Evolutionary conservation across 2,888 invertebrate genomes (phyloP), one percentile per base, ranked within the genome.

Genomic region (Euclidia mi): DNA sequence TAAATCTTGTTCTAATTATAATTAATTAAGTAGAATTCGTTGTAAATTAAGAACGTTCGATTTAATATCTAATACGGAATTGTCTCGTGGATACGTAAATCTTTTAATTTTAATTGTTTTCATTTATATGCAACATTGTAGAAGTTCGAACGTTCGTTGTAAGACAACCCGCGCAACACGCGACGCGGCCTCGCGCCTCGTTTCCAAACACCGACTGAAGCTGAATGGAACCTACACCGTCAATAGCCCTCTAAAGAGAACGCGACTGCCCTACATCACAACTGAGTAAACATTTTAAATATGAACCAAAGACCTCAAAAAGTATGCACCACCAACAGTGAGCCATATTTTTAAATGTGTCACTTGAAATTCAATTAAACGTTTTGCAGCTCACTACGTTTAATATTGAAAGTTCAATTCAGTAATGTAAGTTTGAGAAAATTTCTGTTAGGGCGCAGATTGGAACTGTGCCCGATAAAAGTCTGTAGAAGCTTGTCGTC

Each of bases 111-210:
- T 44, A 40, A 48, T 3, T 32, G 31, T 34, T 42, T 38, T 31
- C 1, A 25, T 31, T 25, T 9, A 31, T 2, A 48, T 18, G 29
- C 20, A 37, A 17, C 12, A 55, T 20, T 2, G 12, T 43, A 31
- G 4, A 71, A 72, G 70, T 67, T 62, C 9, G 10, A 34, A 31
- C 45, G 58, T 29, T 48, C 18, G 37, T 53, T 32, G 56, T 52
- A 46, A 48, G 50, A 1, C 29, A n/a, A 42, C 3, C 17, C 17
- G 63, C 50, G 53, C 46, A 31, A n/a, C 56, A 55, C 56, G 63
- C 65, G 59, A 69, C 74, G 56, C 73, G 61, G 56, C 74, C 74
- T 51, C 63, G 1, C 69, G 56, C 58, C 53, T 52, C 71, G 63
- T 14, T 32, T 49, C 41, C 52, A 51, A 56, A 56, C 63, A 49